These are phyloP conservation scores for Drosophila antonietae DNA, from an alignment of 2,888 invertebrate genomes.

Conservation along the genomic window DNA sequence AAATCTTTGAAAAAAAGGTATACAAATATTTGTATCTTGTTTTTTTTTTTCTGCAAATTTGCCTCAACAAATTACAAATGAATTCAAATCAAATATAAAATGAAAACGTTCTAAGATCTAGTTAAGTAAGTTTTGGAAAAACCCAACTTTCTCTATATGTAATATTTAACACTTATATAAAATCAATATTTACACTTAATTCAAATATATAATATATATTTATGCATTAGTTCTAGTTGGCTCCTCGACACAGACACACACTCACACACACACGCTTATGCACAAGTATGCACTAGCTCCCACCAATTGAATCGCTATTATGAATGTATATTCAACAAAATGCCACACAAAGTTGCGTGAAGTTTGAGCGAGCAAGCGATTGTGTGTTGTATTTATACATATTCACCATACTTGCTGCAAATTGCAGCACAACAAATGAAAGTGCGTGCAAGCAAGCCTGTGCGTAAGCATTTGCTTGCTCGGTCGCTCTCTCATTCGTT, in stretches of 20 bases:
- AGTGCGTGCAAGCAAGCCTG: neutral
- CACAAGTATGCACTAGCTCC: neutral
- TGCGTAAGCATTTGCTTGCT: neutral
- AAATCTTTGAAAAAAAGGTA: neutral
- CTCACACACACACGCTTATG: neutral
- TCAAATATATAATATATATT: slow-evolving; percentile 24
- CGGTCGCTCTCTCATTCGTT: neutral
- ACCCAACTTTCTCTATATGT: slow-evolving; percentile 25
- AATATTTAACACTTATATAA: slow-evolving; percentile 35
- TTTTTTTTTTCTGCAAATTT: slow-evolving; percentile 1
- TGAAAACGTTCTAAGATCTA: slow-evolving; percentile 33
- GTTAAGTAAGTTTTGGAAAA: slow-evolving; percentile 43
- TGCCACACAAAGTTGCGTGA: neutral
- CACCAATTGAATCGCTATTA: neutral
- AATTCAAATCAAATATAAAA: neutral
- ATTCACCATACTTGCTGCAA: neutral
- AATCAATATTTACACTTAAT: slow-evolving; percentile 34
- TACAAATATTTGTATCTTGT: neutral
- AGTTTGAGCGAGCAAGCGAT: neutral
- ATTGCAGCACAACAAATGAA: neutral
- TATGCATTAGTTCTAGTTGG: slow-evolving; percentile 44
- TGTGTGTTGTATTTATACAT: neutral
- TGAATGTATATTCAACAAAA: neutral
- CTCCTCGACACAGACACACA: slow-evolving; percentile 12
- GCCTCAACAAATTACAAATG: neutral